Percentiles rank a stretch among this genome's conserved stretches.
These are phyloP conservation scores for Tubulanus polymorphus DNA, from an alignment of 2,888 invertebrate species.

Conservation along the genomic window DNA sequence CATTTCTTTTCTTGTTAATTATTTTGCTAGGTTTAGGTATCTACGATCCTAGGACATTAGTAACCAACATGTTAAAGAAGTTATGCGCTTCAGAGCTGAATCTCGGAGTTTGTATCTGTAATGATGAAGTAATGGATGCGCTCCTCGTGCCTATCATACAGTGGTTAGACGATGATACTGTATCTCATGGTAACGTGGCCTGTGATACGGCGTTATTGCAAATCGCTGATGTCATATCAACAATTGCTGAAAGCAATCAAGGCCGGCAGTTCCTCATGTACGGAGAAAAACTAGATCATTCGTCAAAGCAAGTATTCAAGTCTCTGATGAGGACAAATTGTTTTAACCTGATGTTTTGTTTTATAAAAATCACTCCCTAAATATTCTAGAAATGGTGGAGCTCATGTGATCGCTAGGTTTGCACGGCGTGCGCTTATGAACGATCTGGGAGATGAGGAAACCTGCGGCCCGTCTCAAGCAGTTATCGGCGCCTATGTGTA, in stretches of 20 bases:
- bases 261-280: constrained; percentile 47
- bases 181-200: constrained; percentile 6
- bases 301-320: constrained; percentile 30
- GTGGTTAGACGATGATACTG: constrained; percentile 23
- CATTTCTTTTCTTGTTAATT: too few species aligned
- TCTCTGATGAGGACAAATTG: background rate
- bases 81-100: constrained; percentile 42
- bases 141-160: constrained; percentile 43
- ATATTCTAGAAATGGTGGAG: too few species aligned
- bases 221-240: constrained; percentile 49
- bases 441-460: constrained; percentile 27
- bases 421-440: constrained; percentile 41
- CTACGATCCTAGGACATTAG: constrained; percentile 37
- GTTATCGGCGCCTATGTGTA: constrained; percentile 49
- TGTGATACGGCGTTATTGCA: constrained; percentile 40
- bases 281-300: constrained; percentile 40
- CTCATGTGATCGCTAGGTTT: constrained; percentile 47
- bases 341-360: background rate
- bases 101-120: constrained; percentile 43
- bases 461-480: constrained; percentile 33
- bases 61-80: constrained; percentile 41
- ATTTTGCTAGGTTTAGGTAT: too few species aligned
- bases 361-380: background rate
- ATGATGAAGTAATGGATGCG: constrained; percentile 43
- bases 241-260: constrained; percentile 42